Evolutionary conservation across 2,797 vertebrate genomes (phyloP).

Genomic region (Anguilla pacifica): DNA sequence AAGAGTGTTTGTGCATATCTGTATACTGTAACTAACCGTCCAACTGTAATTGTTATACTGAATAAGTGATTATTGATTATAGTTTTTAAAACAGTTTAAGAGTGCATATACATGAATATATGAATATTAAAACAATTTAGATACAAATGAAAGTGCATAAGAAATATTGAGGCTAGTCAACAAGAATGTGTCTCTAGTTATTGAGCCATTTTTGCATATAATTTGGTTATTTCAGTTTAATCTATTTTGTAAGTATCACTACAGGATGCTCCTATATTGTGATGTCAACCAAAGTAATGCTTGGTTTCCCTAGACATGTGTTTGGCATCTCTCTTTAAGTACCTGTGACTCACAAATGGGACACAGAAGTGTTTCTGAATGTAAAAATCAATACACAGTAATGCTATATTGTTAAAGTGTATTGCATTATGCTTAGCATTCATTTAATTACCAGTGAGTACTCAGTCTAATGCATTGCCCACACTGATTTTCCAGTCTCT

Average conservation of each 20-base stretch:
- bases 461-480: constrained; percentile 80
- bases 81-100: not conserved
- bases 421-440: constrained; percentile 81
- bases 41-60: not conserved
- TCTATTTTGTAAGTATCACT: not conserved
- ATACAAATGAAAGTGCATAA: not conserved
- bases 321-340: constrained; percentile 72
- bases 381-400: constrained; percentile 85
- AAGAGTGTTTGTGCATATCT: not conserved
- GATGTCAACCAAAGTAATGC: constrained; percentile 15
- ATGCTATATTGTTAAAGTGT: constrained; percentile 81
- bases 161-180: not conserved
- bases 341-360: constrained; percentile 79
- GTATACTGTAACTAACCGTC: not conserved
- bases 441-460: constrained; percentile 75
- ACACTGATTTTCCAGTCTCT: constrained; percentile 79
- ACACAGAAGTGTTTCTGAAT: constrained; percentile 83
- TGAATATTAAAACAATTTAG: not conserved
- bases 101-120: not conserved
- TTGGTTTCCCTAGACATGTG: constrained; percentile 8
- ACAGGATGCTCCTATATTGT: not conserved
- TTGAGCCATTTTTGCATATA: not conserved
- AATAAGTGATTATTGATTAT: not conserved
- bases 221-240: not conserved
- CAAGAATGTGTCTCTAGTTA: not conserved